A percentile compares a stretch with the other conserved stretches of the same genome.
phyloP scores from a whole-genome alignment of 2,888 invertebrate genomes.

The Tanaodytes sp. region DNA sequence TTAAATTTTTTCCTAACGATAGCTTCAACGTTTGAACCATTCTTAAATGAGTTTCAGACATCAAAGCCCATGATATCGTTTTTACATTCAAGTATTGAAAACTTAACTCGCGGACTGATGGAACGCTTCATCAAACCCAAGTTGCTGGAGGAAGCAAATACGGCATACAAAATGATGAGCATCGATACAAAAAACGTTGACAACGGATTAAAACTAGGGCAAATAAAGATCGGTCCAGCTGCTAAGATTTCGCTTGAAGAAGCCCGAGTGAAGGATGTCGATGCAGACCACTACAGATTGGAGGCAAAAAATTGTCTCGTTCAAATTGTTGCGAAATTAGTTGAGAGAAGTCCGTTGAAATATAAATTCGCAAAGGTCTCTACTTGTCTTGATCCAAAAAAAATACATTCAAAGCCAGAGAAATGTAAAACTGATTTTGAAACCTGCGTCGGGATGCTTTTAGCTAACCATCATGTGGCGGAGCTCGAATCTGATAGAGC shows the following conservation, averaged over 20 bases:
- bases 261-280: slow-evolving; percentile 16
- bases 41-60: slow-evolving; percentile 29
- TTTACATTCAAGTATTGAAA: slow-evolving; percentile 1
- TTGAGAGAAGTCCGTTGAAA: slow-evolving; percentile 26
- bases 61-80: slow-evolving; percentile 23
- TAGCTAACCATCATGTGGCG: slow-evolving; percentile 14
- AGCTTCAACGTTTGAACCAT: slow-evolving; percentile 15
- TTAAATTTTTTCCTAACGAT: slow-evolving; percentile 15
- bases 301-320: slow-evolving; percentile 22
- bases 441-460: slow-evolving; percentile 20
- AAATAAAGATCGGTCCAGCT: slow-evolving; percentile 18
- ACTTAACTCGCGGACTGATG: slow-evolving; percentile 5
- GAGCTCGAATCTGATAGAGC: slow-evolving; percentile 17
- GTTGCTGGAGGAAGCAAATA: slow-evolving; percentile 9
- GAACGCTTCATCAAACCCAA: slow-evolving; percentile 17
- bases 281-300: slow-evolving; percentile 3
- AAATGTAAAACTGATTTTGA: slow-evolving; percentile 8
- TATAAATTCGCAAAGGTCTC: slow-evolving; percentile 18
- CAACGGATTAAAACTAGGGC: slow-evolving; percentile 11
- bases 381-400: slow-evolving; percentile 20
- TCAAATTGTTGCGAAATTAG: slow-evolving; percentile 8
- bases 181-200: slow-evolving; percentile 12
- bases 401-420: background rate
- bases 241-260: slow-evolving; percentile 19
- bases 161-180: background rate